Percentiles rank a stretch among this genome's conserved stretches.
phyloP scores from a whole-genome alignment of 2,797 vertebrate genomes.

The Enteromius afrohamiltoni region DNA sequence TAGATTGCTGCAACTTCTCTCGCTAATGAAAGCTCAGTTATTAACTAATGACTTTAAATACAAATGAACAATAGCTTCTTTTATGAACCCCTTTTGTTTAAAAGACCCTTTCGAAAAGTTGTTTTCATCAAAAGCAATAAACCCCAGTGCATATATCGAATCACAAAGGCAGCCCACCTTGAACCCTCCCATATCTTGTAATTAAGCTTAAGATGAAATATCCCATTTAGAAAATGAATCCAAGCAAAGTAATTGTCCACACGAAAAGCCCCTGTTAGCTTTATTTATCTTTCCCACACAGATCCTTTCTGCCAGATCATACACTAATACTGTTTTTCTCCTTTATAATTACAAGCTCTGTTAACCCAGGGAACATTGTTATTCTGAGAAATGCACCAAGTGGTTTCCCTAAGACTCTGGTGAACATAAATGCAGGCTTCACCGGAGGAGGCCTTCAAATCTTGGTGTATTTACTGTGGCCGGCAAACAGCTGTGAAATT shows the following conservation, averaged over 20 bases:
- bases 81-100: slow-evolving; percentile 11
- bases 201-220: slow-evolving; percentile 41
- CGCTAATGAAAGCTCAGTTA: slow-evolving; percentile 41
- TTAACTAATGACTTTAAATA: slow-evolving; percentile 44
- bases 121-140: slow-evolving; percentile 30
- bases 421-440: slow-evolving; percentile 12
- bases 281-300: slow-evolving; percentile 51
- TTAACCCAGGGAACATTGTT: slow-evolving; percentile 44
- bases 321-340: slow-evolving; percentile 40
- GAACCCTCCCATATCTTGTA: slow-evolving; percentile 35
- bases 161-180: slow-evolving; percentile 16
- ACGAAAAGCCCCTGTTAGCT: slow-evolving; percentile 36
- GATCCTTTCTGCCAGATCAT: slow-evolving; percentile 40
- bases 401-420: slow-evolving; percentile 14
- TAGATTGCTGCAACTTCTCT: slow-evolving; percentile 11
- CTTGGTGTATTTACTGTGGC: slow-evolving; percentile 13
- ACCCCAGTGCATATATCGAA: slow-evolving; percentile 16
- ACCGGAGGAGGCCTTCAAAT: slow-evolving; percentile 4
- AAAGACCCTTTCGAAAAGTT: slow-evolving; percentile 11
- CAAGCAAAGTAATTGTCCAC: slow-evolving; percentile 23
- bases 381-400: slow-evolving; percentile 37
- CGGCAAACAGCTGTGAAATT: slow-evolving; percentile 37
- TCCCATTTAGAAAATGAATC: slow-evolving; percentile 46
- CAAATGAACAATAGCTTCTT: slow-evolving; percentile 9
- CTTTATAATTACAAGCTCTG: slow-evolving; percentile 48